Percentiles rank a stretch among this genome's conserved stretches.
These are phyloP conservation scores for Theodoxus fluviatilis DNA, from an alignment of 2,888 invertebrate species.

Conservation along the genomic window DNA sequence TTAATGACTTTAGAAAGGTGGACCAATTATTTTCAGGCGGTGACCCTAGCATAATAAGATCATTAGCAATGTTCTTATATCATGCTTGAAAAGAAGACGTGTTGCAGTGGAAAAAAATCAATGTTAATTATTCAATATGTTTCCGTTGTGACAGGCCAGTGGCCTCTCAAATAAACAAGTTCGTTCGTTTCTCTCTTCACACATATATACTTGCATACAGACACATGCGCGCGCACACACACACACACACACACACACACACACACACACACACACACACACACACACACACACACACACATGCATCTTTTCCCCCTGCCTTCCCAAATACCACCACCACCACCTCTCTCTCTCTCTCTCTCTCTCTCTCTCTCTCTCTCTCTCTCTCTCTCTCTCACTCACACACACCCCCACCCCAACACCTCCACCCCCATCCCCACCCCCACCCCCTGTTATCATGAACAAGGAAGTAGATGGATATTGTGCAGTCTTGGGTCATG, in stretches of 20 bases:
- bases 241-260: background rate
- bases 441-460: background rate
- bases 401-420: background rate
- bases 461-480: too few relatives aligned
- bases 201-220: background rate
- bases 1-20: too few relatives aligned
- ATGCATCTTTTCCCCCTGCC: background rate
- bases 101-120: too few relatives aligned
- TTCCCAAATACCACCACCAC: background rate
- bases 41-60: too few relatives aligned
- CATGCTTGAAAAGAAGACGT: too few relatives aligned
- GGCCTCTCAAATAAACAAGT: background rate
- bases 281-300: conserved; percentile 8
- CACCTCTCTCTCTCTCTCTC: background rate
- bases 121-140: too few relatives aligned
- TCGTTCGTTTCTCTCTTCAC: background rate
- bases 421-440: background rate
- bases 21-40: too few relatives aligned
- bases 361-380: background rate
- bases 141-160: too few relatives aligned
- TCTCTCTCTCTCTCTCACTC: background rate
- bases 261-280: background rate
- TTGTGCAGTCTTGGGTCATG: too few relatives aligned
- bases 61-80: too few relatives aligned
- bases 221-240: background rate